Evolutionary conservation across 2,888 invertebrate genomes (phyloP).

Genomic region (Brachyptera risi): DNA sequence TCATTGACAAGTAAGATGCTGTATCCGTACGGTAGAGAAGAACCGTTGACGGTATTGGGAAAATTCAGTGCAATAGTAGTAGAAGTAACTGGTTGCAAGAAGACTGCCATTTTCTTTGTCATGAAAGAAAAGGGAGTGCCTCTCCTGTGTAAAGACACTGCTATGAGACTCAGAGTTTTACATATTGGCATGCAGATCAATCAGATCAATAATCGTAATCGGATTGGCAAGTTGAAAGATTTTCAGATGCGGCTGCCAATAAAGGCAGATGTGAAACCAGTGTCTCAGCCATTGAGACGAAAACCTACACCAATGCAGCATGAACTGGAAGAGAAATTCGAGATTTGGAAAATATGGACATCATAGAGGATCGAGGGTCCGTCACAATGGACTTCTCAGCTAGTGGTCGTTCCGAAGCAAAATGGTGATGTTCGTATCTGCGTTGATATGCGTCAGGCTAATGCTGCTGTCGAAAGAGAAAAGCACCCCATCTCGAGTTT

Average conservation of each 20-base stretch:
- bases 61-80: conserved; percentile 11
- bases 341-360: conserved; percentile 25
- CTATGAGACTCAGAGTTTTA: conserved; percentile 19
- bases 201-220: neutral
- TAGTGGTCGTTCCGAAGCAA: conserved; percentile 37
- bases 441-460: conserved; percentile 37
- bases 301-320: conserved; percentile 38
- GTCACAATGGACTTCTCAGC: conserved; percentile 34
- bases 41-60: conserved; percentile 5
- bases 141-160: conserved; percentile 20
- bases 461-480: conserved; percentile 35
- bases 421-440: conserved; percentile 36
- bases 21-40: conserved; percentile 20
- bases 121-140: conserved; percentile 21
- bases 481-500: conserved; percentile 36
- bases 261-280: conserved; percentile 30
- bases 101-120: conserved; percentile 11
- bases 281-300: conserved; percentile 38
- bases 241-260: conserved; percentile 11
- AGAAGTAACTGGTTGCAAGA: neutral
- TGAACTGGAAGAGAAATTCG: conserved; percentile 36
- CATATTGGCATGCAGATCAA: neutral
- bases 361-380: conserved; percentile 29
- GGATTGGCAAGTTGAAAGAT: neutral
- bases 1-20: neutral